Base-by-base conservation (phyloP, 2,888 invertebrate genomes). In the Serrognathus titanus region DNA sequence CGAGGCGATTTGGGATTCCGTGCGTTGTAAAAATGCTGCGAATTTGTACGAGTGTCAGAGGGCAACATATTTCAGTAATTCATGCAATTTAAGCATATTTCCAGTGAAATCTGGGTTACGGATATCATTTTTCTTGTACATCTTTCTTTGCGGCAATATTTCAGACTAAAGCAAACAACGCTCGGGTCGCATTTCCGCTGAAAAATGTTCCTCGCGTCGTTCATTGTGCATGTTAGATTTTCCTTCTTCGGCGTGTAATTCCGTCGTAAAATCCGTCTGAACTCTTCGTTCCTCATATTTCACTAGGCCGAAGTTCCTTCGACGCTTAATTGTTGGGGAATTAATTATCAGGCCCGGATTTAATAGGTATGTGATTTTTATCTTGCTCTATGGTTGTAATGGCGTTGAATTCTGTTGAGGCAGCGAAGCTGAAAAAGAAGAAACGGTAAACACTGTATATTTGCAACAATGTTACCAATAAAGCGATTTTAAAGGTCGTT, bases 91-190 rank as follows among this genome's bases (percentile, higher is more conserved):
- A 64, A 69, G 66, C 70, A 67, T 68, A 68, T 70, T 68, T 60
- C 64, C 62, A 60, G 58, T 61, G 56, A 71, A 71, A 71, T 71
- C 70, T 68, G 69, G 69, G 69, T 70, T 69, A 67, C 63, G 64
- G 65, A 65, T 70, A 68, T 70, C 70, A 70, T 71, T 70, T 71
- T 71, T 69, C 70, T 66, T 65, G 65, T 69, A 70, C 71, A 70
- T 72, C 70, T 72, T 74, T 70, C 72, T 72, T 68, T 66, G 65
- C 58, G 65, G 71, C 68, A 69, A 74, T 74, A 74, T 74, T 73
- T 75, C 72, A 74, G 66, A 62, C 66, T 67, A 67, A 70, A 72
- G 71, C 71, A 73, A 74, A 74, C 71, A 74, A 71, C 71, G 71
- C 71, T 72, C 65, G 71, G 70, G 69, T 71, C 71, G 67, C 67